A percentile compares a stretch with the other conserved stretches of the same genome.
phyloP scores from a whole-genome alignment of 2,113 vertebrate species.

The Sorex araneus region DNA sequence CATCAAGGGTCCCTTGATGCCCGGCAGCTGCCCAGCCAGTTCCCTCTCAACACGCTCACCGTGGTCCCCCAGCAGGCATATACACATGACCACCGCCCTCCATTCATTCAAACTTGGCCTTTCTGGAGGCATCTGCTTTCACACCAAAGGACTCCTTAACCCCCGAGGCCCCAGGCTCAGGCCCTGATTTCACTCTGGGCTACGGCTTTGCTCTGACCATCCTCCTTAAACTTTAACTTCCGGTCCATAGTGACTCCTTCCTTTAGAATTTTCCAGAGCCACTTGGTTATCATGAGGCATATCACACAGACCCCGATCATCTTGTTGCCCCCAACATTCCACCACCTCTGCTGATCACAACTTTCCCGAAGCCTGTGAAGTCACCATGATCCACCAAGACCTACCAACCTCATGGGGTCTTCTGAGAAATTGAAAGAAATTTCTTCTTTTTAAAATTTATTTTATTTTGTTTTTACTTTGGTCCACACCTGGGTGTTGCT shows the following conservation, averaged over 20 bases:
- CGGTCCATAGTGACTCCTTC: background rate
- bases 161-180: background rate
- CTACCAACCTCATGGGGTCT: background rate
- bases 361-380: background rate
- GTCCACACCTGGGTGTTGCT: too few species aligned
- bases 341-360: background rate
- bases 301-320: background rate
- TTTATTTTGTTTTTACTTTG: too few species aligned
- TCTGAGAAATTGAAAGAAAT: too few species aligned
- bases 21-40: background rate
- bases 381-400: background rate
- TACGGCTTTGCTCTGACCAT: background rate
- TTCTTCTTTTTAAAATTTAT: too few species aligned
- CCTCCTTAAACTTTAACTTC: background rate
- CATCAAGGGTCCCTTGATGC: background rate
- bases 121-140: background rate
- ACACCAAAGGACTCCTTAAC: background rate
- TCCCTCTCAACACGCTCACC: background rate
- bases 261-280: conserved; percentile 17
- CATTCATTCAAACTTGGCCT: background rate
- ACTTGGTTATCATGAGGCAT: background rate
- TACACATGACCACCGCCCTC: background rate
- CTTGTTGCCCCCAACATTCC: background rate
- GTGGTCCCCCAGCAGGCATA: background rate
- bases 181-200: background rate